Percentiles rank a stretch among this genome's conserved stretches.
These are phyloP conservation scores for Cervus canadensis DNA, from an alignment of 2,113 vertebrate genomes.

Conservation along the genomic window DNA sequence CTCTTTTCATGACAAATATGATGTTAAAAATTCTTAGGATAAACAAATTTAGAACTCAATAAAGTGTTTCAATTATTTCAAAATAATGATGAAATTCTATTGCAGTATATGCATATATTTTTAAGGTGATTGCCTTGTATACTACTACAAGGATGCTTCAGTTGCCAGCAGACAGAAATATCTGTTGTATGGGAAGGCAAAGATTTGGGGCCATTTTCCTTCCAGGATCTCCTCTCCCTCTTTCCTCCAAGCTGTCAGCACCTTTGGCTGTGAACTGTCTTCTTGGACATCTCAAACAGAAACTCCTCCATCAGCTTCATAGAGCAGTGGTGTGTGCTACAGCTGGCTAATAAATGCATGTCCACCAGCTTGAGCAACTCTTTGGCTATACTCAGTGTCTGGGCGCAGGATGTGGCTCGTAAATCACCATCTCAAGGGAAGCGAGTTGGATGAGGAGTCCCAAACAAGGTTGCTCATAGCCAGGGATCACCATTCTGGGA, in stretches of 20 bases:
- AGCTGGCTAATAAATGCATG: neutral
- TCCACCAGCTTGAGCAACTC: neutral
- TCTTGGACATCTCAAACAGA: neutral
- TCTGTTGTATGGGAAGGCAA: neutral
- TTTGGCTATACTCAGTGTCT: neutral
- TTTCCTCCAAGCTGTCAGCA: neutral
- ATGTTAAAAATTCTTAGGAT: neutral
- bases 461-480: neutral
- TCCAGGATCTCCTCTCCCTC: neutral
- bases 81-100: neutral
- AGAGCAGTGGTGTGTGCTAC: neutral
- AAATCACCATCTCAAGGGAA: neutral
- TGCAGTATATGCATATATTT: neutral
- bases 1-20: neutral
- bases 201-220: neutral
- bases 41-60: neutral
- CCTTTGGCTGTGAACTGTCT: neutral
- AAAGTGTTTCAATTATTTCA: neutral
- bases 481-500: neutral
- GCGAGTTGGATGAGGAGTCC: neutral
- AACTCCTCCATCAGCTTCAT: neutral
- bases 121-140: neutral
- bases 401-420: neutral
- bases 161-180: neutral
- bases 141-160: neutral